These are phyloP conservation scores for Brenthis hecate DNA, from an alignment of 2,888 invertebrate genomes.

Conservation along the genomic window DNA sequence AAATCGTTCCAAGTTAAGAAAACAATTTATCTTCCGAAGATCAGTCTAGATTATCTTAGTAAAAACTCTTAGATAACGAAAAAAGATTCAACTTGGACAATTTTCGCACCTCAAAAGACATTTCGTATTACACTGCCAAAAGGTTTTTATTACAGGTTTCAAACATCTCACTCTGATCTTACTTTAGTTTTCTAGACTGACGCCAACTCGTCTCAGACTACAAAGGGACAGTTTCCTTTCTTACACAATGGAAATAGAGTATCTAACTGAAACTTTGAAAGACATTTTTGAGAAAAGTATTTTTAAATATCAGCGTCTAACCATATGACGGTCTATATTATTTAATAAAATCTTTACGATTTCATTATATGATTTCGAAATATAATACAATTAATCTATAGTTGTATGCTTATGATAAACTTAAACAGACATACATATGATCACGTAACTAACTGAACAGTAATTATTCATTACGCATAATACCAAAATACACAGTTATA, in stretches of 20 bases:
- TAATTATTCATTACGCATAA: too few relatives aligned
- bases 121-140: slow-evolving; percentile 21
- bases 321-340: too few relatives aligned
- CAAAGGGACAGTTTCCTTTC: slow-evolving; percentile 22
- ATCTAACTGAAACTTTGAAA: slow-evolving; percentile 12
- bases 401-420: too few relatives aligned
- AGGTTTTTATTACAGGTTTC: slow-evolving; percentile 24
- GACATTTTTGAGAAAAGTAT: too few relatives aligned
- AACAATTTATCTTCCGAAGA: slow-evolving; percentile 11
- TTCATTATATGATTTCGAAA: too few relatives aligned
- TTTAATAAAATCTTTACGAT: too few relatives aligned
- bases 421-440: too few relatives aligned
- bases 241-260: slow-evolving; percentile 17
- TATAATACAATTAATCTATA: too few relatives aligned
- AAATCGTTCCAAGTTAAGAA: slow-evolving; percentile 10
- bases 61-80: slow-evolving; percentile 6
- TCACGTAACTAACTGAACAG: too few relatives aligned
- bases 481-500: too few relatives aligned
- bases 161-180: slow-evolving; percentile 27
- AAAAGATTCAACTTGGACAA: slow-evolving; percentile 8
- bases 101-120: slow-evolving; percentile 22
- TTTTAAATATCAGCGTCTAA: too few relatives aligned
- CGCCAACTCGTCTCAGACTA: slow-evolving; percentile 26
- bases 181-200: slow-evolving; percentile 20
- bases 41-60: slow-evolving; percentile 14